phyloP scores from a whole-genome alignment of 1,140 invertebrate species.

The Phenacoccus solenopsis region DNA sequence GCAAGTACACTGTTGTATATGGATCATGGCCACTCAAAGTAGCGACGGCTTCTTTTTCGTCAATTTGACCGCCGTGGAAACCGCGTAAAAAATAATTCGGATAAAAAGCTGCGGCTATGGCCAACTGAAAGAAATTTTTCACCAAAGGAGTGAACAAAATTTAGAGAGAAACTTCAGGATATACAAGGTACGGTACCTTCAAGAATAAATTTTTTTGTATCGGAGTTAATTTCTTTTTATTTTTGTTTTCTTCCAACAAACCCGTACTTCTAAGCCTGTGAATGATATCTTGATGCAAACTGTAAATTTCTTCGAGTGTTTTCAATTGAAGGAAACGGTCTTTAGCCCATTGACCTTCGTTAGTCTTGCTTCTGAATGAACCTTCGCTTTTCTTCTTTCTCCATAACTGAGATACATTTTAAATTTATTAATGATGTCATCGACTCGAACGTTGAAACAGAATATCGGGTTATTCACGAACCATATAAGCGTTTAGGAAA shows the following conservation, averaged over 20 bases:
- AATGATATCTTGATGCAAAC: conserved; percentile 53
- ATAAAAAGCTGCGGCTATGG: conserved; percentile 74
- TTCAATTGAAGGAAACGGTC: conserved; percentile 57
- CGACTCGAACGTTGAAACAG: not conserved
- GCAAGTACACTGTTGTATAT: conserved; percentile 57
- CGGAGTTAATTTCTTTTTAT: not conserved
- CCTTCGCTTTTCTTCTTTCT: not conserved
- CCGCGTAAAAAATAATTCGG: conserved; percentile 71
- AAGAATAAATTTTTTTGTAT: not conserved
- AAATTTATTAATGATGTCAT: too few species aligned
- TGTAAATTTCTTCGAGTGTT: conserved; percentile 54
- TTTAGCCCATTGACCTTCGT: conserved; percentile 55
- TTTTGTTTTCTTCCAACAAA: not conserved
- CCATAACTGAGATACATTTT: not conserved
- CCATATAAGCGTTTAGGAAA: conserved; percentile 64
- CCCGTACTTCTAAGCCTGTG: conserved; percentile 36
- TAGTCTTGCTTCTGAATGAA: conserved; percentile 19
- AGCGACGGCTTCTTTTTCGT: conserved; percentile 48
- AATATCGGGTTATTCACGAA: conserved; percentile 30
- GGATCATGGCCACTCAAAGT: conserved; percentile 57
- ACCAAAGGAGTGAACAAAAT: too few species aligned
- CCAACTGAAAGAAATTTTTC: conserved; percentile 47
- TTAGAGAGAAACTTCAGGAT: too few species aligned
- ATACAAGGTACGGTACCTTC: not conserved
- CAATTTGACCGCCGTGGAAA: conserved; percentile 33